A percentile compares a stretch with the other conserved stretches of the same genome.
phyloP scores from a whole-genome alignment of 1,140 invertebrate genomes.

The Drosophila sturtevanti region DNA sequence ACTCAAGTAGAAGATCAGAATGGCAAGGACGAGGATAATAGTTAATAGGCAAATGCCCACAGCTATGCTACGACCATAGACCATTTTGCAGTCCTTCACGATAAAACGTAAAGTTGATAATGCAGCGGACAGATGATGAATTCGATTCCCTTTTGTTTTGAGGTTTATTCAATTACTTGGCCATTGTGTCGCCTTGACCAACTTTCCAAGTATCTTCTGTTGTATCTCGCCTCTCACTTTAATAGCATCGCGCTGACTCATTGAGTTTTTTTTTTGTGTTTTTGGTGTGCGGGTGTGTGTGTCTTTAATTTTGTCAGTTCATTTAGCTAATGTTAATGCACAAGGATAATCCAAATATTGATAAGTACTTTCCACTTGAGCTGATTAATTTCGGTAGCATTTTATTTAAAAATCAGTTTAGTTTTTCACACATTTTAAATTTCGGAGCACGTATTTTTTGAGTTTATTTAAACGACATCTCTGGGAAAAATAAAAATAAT shows the following conservation, averaged over 20 bases:
- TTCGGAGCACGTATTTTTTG: not conserved
- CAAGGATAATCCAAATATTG: constrained; percentile 47
- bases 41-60: constrained; percentile 66
- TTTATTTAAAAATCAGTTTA: constrained; percentile 28
- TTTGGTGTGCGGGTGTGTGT: constrained; percentile 25
- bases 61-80: constrained; percentile 74
- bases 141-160: constrained; percentile 24
- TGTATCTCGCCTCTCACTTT: constrained; percentile 10
- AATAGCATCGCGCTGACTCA: constrained; percentile 38
- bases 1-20: constrained; percentile 70
- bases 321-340: constrained; percentile 56
- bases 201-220: constrained; percentile 47
- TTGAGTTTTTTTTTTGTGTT: constrained; percentile 41
- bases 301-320: constrained; percentile 59
- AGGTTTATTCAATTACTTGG: constrained; percentile 65
- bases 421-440: constrained; percentile 7
- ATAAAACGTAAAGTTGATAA: not conserved
- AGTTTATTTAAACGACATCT: not conserved
- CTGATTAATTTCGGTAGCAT: constrained; percentile 36
- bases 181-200: constrained; percentile 54
- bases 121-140: constrained; percentile 10
- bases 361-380: constrained; percentile 51
- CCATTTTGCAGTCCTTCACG: constrained; percentile 49
- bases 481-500: not conserved
- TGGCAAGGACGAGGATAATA: constrained; percentile 62